Conservation (phyloP, 1,140 invertebrate genomes). For the Pollicipes pollicipes region DNA sequence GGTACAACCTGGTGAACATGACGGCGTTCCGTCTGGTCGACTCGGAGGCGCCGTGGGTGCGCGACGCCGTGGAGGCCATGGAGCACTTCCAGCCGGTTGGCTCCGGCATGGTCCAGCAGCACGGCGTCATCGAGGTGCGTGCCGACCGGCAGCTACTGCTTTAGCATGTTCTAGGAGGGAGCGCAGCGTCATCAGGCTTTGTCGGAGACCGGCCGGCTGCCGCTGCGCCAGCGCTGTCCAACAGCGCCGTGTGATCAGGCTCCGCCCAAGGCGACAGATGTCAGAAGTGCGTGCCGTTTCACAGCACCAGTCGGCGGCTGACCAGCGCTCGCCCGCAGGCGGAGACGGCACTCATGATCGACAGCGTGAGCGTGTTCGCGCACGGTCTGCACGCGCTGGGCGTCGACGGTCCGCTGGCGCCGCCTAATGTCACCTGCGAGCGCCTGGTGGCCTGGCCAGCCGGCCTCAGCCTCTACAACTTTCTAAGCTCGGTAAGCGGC, state of each 20-base stretch:
- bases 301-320: no score
- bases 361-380: constrained; percentile 56
- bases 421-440: constrained; percentile 50
- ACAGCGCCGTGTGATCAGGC: no score
- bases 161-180: no score
- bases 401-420: constrained; percentile 39
- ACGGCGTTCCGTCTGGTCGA: constrained; percentile 76
- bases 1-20: constrained; percentile 84
- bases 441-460: constrained; percentile 50
- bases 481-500: no score
- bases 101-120: no score
- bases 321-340: constrained; percentile 38
- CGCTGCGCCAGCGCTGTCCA: no score
- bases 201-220: no score
- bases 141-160: no score
- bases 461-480: constrained; percentile 60
- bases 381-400: constrained; percentile 47
- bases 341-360: constrained; percentile 56
- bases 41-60: constrained; percentile 51
- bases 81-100: constrained; percentile 69
- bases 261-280: no score
- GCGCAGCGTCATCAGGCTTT: no score
- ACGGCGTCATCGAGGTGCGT: no score
- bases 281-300: no score
- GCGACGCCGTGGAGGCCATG: constrained; percentile 62